Evolutionary conservation across 2,888 invertebrate species (phyloP).

Genomic region (Tuberolachnus salignus): DNA sequence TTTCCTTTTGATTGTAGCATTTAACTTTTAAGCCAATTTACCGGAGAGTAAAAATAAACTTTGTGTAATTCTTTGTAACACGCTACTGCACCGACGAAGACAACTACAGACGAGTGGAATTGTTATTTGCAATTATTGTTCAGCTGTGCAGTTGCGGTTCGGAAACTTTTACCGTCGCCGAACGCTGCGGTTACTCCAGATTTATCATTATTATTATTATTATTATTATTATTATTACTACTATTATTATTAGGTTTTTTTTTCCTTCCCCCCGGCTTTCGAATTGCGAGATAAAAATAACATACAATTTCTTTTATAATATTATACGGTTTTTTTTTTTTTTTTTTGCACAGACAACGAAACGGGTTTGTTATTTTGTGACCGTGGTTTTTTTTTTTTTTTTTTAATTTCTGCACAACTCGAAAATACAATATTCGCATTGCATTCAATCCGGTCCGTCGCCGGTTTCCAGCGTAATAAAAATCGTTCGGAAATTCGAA

Average conservation of each 20-base stretch:
- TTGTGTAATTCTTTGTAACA: constrained; percentile 36
- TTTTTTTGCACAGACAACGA: too few species aligned
- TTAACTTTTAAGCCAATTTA: constrained; percentile 53
- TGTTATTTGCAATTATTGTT: constrained; percentile 54
- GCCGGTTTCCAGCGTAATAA: too few species aligned
- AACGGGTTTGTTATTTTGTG: too few species aligned
- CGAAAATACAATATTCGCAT: too few species aligned
- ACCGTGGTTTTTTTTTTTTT: too few species aligned
- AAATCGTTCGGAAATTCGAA: too few species aligned
- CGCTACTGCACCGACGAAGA: not conserved
- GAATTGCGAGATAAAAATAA: not conserved
- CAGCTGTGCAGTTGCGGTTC: constrained; percentile 3
- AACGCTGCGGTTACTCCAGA: constrained; percentile 17
- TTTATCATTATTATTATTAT: constrained; percentile 23
- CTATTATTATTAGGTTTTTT: too few species aligned
- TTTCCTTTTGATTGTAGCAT: constrained; percentile 50
- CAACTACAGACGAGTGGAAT: constrained; percentile 15
- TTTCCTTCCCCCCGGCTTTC: not conserved
- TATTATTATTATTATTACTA: too few species aligned
- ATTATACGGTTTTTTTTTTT: not conserved
- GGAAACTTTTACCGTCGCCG: constrained; percentile 1
- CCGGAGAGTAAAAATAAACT: constrained; percentile 49
- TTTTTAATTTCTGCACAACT: too few species aligned
- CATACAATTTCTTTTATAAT: not conserved
- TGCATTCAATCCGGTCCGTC: too few species aligned